phyloP scores from a whole-genome alignment of 2,113 vertebrate genomes.

The Capreolus pygargus region DNA sequence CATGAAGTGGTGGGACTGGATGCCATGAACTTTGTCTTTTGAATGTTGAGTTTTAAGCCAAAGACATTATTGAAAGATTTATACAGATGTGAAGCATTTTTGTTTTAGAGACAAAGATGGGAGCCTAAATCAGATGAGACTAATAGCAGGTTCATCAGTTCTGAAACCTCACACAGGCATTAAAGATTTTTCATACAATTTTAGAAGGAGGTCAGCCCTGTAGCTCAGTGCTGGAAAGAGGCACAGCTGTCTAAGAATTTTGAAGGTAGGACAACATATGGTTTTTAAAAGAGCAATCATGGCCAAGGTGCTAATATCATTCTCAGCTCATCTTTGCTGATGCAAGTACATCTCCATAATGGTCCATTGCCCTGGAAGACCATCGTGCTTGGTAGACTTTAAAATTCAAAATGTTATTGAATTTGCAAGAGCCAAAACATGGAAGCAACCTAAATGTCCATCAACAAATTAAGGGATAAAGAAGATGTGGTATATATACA shows the following conservation, averaged over 20 bases:
- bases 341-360: neutral
- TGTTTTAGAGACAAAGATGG: conserved; percentile 63
- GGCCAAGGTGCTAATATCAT: neutral
- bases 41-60: neutral
- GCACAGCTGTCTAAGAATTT: conserved; percentile 27
- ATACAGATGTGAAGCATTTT: conserved; percentile 58
- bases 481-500: neutral
- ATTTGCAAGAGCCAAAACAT: neutral
- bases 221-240: conserved; percentile 36
- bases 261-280: neutral
- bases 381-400: neutral
- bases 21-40: neutral
- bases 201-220: conserved; percentile 53
- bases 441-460: neutral
- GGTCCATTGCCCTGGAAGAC: neutral
- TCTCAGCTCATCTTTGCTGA: neutral
- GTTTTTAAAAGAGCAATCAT: neutral
- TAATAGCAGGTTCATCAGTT: conserved; percentile 57
- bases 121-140: conserved; percentile 40
- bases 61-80: conserved; percentile 28
- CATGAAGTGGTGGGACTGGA: neutral
- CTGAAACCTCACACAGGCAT: conserved; percentile 52
- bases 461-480: neutral
- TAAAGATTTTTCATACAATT: conserved; percentile 44
- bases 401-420: neutral